Evolutionary conservation across 2,113 vertebrate genomes (phyloP), one percentile per base, ranked within the genome.

Genomic region (Tichodroma muraria): DNA sequence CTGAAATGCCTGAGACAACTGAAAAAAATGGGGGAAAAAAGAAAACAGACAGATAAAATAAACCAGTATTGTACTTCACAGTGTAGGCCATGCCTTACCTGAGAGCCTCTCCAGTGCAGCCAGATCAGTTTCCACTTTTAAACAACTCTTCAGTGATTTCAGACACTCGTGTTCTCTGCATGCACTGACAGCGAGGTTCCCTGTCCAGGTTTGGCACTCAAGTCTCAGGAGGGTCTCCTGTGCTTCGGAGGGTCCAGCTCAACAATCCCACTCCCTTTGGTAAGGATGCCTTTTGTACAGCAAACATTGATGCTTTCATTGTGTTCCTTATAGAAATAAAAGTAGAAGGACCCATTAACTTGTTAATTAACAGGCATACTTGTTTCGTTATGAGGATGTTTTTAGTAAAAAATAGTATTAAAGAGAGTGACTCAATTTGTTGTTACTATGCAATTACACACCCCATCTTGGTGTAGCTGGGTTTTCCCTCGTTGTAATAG

Each of bases 231-330:
- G 98, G 98, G 52, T 96, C 98, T 79, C 98, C 98, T 1, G 89
- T 99, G 77, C 98, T 97, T 45, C 98, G 98, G 11, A 97, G 87
- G 33, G 86, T 99, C 80, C 98, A 78, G 61, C 98, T 99, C 93
- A 98, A 98, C 85, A 99, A 99, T 93, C 98, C 97, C 75, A 98
- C 98, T 79, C 98, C 98, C 60, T 99, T 97, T 87, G 98, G 99
- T 99, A 95, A 97, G 97, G 76, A 5, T 14, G 35, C 20, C 11
- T 53, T 50, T 65, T n/a, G 57, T 35, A 15, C 37, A 50, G 28
- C 31, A 61, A 50, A 15, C 35, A 22, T 1, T 1, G 1, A 56
- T 20, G 2, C 19, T 64, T 19, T 17, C 10, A 4, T 40, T 53
- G 45, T 4, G 2, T 17, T 82, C 4, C 12, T 30, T 13, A 2